Conservation (phyloP, 1,140 invertebrate species). For the Hydropsyche tenuis region DNA sequence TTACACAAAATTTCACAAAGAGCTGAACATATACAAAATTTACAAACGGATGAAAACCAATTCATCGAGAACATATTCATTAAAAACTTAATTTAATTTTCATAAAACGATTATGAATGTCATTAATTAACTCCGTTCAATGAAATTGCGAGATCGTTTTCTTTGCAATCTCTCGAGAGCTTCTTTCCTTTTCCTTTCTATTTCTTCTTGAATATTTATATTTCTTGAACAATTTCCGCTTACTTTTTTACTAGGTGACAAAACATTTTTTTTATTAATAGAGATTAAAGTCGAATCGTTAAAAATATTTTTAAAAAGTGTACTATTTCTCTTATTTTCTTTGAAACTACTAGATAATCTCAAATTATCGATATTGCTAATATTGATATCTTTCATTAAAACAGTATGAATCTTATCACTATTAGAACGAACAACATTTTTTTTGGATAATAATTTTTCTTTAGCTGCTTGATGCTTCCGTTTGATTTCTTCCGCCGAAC, state of each 20-base stretch:
- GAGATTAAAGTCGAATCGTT: background rate
- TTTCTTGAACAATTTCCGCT: constrained; percentile 39
- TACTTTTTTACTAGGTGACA: background rate
- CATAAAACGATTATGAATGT: too few relatives aligned
- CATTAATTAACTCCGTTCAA: too few relatives aligned
- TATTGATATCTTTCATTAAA: background rate
- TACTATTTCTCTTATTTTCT: background rate
- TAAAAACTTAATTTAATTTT: too few relatives aligned
- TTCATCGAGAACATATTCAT: too few relatives aligned
- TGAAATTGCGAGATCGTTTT: constrained; percentile 51
- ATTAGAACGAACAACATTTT: constrained; percentile 21
- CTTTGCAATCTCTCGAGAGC: constrained; percentile 54
- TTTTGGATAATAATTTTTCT: constrained; percentile 57
- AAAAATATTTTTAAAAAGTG: background rate
- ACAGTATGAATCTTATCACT: too few relatives aligned
- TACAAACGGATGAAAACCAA: too few relatives aligned
- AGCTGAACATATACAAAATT: too few relatives aligned
- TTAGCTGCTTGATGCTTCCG: constrained; percentile 57
- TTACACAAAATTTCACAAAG: too few relatives aligned
- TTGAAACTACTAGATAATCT: background rate
- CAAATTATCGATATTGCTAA: background rate
- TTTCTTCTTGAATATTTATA: constrained; percentile 54
- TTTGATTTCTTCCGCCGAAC: constrained; percentile 58
- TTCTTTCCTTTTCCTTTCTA: constrained; percentile 55
- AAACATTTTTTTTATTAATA: background rate